A percentile compares a stretch with the other conserved stretches of the same genome.
Conservation (phyloP, 2,113 vertebrate species). For the Eubucco bourcierii region DNA sequence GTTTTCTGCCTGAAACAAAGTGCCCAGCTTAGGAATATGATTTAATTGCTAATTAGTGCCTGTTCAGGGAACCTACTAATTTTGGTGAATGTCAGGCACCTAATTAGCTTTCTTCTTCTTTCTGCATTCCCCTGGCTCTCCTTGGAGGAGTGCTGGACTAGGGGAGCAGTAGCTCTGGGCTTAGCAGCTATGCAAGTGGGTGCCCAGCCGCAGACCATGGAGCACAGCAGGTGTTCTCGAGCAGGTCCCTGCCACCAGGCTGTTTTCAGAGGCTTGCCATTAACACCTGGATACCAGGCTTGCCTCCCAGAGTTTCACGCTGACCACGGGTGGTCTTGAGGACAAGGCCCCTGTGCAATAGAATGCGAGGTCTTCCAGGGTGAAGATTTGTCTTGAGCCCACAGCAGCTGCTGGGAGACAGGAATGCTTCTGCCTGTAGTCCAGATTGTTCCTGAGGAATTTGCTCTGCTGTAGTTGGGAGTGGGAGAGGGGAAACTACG, state of each 20-base stretch:
- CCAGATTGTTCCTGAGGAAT: background rate
- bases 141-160: background rate
- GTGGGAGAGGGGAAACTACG: background rate
- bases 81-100: background rate
- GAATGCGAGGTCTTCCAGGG: background rate
- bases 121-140: background rate
- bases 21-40: background rate
- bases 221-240: background rate
- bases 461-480: background rate
- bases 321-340: background rate
- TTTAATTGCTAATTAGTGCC: background rate
- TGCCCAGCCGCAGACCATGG: background rate
- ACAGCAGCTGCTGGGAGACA: background rate
- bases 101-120: background rate
- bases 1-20: background rate
- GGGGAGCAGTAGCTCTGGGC: background rate
- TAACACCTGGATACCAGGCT: background rate
- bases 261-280: background rate
- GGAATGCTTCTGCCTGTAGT: background rate
- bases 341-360: background rate
- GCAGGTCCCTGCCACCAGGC: background rate
- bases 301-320: background rate
- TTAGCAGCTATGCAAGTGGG: background rate
- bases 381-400: background rate
- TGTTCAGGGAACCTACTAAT: background rate